These are phyloP conservation scores for Arctocebus calabarensis DNA, from an alignment of 2,797 vertebrate species.

Conservation along the genomic window DNA sequence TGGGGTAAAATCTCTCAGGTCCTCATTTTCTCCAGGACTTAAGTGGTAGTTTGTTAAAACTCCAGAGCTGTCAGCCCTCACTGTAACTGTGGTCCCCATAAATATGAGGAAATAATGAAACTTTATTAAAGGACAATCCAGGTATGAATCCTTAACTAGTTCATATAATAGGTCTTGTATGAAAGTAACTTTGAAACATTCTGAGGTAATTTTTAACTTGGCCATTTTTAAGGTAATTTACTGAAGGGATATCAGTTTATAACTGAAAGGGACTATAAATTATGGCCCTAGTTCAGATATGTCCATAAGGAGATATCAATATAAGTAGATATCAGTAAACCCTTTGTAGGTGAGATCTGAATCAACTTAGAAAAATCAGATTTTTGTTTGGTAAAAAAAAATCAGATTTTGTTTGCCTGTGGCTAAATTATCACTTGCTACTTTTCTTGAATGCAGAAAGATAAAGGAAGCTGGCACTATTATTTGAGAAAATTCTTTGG, in stretches of 20 bases:
- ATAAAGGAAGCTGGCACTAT: neutral
- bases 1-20: slow-evolving; percentile 28
- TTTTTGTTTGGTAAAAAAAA: neutral
- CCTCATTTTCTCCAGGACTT: neutral
- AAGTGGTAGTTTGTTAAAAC: slow-evolving; percentile 66
- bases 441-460: slow-evolving; percentile 12
- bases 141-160: slow-evolving; percentile 57
- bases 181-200: slow-evolving; percentile 59
- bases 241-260: slow-evolving; percentile 24
- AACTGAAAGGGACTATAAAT: neutral
- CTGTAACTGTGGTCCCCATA: slow-evolving; percentile 33
- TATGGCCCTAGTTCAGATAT: neutral
- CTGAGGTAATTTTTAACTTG: slow-evolving; percentile 56
- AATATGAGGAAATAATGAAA: slow-evolving; percentile 68
- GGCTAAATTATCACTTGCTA: neutral
- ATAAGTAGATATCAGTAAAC: neutral
- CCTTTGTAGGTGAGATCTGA: neutral
- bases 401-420: neutral
- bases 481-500: neutral
- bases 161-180: neutral
- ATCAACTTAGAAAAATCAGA: neutral
- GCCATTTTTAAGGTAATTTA: neutral
- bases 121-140: slow-evolving; percentile 57
- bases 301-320: neutral
- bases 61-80: slow-evolving; percentile 40